These are phyloP conservation scores for Lithobates pipiens DNA, from an alignment of 2,797 vertebrate genomes.

Conservation along the genomic window DNA sequence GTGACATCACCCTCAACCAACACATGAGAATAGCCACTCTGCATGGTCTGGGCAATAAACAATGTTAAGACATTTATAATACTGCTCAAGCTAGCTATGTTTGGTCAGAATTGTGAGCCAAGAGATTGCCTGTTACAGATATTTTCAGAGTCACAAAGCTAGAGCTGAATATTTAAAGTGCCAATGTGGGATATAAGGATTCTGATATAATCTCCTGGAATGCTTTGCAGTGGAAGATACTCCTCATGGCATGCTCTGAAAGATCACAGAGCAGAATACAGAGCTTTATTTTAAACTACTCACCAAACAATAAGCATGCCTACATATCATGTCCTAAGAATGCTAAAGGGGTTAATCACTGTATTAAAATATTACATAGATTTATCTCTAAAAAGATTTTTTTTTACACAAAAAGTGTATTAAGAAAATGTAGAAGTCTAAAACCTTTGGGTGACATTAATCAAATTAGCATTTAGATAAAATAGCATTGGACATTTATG, in stretches of 20 bases:
- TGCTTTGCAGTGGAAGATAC: constrained; percentile 57
- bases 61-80: constrained; percentile 27
- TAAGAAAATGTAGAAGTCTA: not conserved
- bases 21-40: not conserved
- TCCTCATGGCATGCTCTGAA: constrained; percentile 44
- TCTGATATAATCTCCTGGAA: constrained; percentile 60
- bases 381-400: not conserved
- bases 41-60: constrained; percentile 6
- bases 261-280: constrained; percentile 38
- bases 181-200: constrained; percentile 60
- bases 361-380: not conserved
- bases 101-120: constrained; percentile 58
- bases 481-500: not conserved
- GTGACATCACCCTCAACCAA: not conserved
- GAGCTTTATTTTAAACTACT: not conserved
- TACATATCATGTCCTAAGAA: not conserved
- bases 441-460: not conserved
- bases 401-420: not conserved
- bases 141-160: constrained; percentile 61
- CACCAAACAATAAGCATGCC: not conserved
- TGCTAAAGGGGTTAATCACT: not conserved
- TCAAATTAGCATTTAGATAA: not conserved
- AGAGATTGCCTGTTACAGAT: constrained; percentile 60
- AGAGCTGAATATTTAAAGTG: constrained; percentile 57
- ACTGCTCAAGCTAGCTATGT: constrained; percentile 53